These are phyloP conservation scores for Platycnemis pennipes DNA, from an alignment of 2,888 invertebrate genomes.

Conservation along the genomic window DNA sequence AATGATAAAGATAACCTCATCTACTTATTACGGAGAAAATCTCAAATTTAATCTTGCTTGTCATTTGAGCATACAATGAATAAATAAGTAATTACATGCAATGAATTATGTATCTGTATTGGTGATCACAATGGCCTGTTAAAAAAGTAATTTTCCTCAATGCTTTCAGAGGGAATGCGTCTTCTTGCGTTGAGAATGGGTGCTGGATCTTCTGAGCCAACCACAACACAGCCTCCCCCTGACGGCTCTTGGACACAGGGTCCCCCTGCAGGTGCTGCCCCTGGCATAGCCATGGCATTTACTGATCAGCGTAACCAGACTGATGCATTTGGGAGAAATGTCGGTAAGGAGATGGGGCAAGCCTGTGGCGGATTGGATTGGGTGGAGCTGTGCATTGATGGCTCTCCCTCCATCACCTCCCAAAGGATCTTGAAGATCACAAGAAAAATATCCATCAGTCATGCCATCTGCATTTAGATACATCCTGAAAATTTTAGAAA, in stretches of 20 bases:
- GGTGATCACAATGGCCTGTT: no score
- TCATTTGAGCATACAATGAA: no score
- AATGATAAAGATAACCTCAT: no score
- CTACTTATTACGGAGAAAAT: no score
- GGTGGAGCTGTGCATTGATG: neutral
- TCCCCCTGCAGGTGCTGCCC: constrained; percentile 55
- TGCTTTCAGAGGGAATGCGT: constrained; percentile 68
- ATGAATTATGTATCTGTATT: no score
- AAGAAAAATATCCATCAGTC: neutral
- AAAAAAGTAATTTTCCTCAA: neutral
- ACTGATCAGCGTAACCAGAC: constrained; percentile 45
- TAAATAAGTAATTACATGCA: no score
- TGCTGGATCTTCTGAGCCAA: constrained; percentile 72
- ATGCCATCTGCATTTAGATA: no score
- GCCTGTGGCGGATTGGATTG: neutral
- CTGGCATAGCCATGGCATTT: constrained; percentile 48
- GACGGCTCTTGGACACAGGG: constrained; percentile 73
- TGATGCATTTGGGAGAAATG: constrained; percentile 16
- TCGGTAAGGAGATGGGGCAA: constrained; percentile 7
- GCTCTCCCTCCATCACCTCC: neutral
- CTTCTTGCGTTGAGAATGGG: constrained; percentile 68
- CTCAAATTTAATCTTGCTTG: no score
- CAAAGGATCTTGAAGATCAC: neutral
- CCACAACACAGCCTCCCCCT: constrained; percentile 73
- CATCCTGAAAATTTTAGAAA: no score